Base-by-base conservation (phyloP, 2,797 vertebrate species). In the Streptopelia turtur region DNA sequence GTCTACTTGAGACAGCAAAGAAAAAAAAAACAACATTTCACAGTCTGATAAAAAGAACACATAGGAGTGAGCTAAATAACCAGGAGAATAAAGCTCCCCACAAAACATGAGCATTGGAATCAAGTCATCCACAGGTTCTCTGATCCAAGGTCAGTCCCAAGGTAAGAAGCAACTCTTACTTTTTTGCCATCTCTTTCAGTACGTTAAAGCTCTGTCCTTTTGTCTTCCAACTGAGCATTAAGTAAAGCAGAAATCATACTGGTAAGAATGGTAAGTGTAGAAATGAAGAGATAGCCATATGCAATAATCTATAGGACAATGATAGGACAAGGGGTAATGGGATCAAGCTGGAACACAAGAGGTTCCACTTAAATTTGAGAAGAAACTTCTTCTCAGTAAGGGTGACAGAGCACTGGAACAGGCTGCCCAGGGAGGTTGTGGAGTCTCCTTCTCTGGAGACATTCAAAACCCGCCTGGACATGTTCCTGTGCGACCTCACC, bases 141-240 rank as follows among this genome's bases (percentile, higher is more conserved):
- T 77, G 74, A 91, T 84, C 57, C 68, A 87, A 84, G 25, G 39
- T 35, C 78, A 87, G 50, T 57, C 64, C n/a, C 47, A n/a, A 83
- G 39, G 63, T 77, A 70, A 93, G 43, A 82, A 64, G 41, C n/a
- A 89, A 28, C 43, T 83, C 27, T 56, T 31, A 50, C 10, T 45
- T 56, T 74, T 94, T 63, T 37, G 63, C 31, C 37, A 76, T 70
- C 47, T 80, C 60, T 87, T 89, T 83, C 50, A 89, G 47, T 8
- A 71, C 47, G 57, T 90, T 83, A 92, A 84, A 92, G 33, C 23
- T 94, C 64, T 88, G 56, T 78, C 45, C 59, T 96, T 89, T 53
- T 49, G 60, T 64, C 75, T 94, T 96, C 83, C 89, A 31, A 57
- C 4, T 52, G 68, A 84, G n/a, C 1, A 1, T 64, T 35, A 85